phyloP scores from a whole-genome alignment of 2,888 invertebrate genomes.

The Temnothorax ravouxi region DNA sequence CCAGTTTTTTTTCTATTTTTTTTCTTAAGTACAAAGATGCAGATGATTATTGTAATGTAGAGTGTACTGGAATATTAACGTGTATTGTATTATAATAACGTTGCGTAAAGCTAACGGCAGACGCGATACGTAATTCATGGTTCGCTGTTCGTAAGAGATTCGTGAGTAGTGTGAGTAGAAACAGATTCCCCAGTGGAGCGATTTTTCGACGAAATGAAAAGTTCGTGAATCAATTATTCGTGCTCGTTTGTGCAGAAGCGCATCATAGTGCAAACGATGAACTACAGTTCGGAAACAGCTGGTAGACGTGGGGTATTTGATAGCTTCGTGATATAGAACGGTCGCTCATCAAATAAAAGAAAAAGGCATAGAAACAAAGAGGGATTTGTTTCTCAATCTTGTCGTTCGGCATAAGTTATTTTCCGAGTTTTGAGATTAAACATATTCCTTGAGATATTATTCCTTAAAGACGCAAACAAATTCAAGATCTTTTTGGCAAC shows the following conservation, averaged over 20 bases:
- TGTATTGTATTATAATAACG: conserved; percentile 9
- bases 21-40: conserved; percentile 56
- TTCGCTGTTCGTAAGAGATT: not conserved
- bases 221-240: not conserved
- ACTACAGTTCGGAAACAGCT: not conserved
- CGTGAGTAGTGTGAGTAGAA: not conserved
- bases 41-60: not conserved
- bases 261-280: not conserved
- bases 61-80: too few species aligned
- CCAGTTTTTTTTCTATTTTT: conserved; percentile 43
- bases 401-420: not conserved
- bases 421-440: not conserved
- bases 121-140: not conserved
- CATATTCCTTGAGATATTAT: not conserved
- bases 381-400: not conserved
- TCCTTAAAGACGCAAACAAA: not conserved
- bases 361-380: not conserved
- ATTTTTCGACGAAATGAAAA: not conserved
- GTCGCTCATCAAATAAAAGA: not conserved
- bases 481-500: not conserved
- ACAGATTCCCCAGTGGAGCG: not conserved
- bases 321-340: not conserved
- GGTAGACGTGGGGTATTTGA: not conserved
- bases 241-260: not conserved
- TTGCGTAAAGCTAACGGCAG: not conserved